Evolutionary conservation across 1,140 invertebrate species (phyloP).

Genomic region (Drosophila teissieri): DNA sequence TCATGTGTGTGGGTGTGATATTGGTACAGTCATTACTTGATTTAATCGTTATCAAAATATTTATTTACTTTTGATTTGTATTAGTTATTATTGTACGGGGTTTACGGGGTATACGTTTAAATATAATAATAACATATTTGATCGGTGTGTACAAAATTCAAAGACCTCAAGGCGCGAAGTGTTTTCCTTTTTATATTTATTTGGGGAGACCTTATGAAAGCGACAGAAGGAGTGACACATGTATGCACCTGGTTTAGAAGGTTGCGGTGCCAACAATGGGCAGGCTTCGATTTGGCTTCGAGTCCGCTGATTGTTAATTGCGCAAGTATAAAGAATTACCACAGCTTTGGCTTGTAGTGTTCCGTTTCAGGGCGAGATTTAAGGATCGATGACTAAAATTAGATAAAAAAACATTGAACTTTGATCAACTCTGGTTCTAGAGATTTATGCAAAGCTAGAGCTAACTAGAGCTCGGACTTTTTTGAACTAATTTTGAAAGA

Average conservation of each 20-base stretch:
- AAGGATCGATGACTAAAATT: slow-evolving; percentile 17
- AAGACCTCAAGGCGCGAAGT: slow-evolving; percentile 66
- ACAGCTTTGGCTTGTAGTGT: neutral
- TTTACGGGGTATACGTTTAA: too few species aligned
- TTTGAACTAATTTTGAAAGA: too few species aligned
- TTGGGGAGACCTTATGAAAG: slow-evolving; percentile 59
- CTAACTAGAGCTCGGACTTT: neutral
- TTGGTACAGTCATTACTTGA: too few species aligned
- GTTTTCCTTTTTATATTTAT: slow-evolving; percentile 33
- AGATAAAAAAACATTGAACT: slow-evolving; percentile 23
- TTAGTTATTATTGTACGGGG: too few species aligned
- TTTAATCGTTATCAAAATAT: too few species aligned
- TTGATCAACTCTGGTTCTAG: neutral
- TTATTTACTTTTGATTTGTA: too few species aligned
- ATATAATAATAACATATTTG: neutral
- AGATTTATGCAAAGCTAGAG: neutral
- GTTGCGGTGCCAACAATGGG: slow-evolving; percentile 45
- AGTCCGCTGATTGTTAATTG: slow-evolving; percentile 40
- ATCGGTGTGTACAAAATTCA: slow-evolving; percentile 47
- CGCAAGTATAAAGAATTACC: slow-evolving; percentile 10
- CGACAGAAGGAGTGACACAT: slow-evolving; percentile 80
- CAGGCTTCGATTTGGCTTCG: slow-evolving; percentile 52
- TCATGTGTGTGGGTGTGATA: too few species aligned
- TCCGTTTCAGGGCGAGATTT: neutral
- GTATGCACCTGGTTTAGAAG: slow-evolving; percentile 81